Evolutionary conservation across 1,140 invertebrate genomes (phyloP).

Genomic region (Caerostris darwini): DNA sequence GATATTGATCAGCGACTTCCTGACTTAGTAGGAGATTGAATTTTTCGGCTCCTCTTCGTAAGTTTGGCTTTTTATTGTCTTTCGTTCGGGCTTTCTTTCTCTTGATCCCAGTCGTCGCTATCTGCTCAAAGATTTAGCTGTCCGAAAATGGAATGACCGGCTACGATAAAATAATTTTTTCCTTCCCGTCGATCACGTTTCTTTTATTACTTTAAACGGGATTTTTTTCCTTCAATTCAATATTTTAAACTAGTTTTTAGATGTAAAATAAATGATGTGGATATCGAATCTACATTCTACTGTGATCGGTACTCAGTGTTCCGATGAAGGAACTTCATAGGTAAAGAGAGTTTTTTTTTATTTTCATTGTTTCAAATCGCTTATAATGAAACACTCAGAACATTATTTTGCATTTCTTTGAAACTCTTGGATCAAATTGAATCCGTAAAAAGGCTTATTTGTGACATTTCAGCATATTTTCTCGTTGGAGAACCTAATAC

Average conservation of each 20-base stretch:
- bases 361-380: neutral
- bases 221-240: conserved; percentile 50
- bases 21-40: conserved; percentile 77
- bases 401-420: neutral
- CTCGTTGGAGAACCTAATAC: too few species aligned
- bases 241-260: conserved; percentile 65
- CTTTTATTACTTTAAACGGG: conserved; percentile 69
- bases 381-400: neutral
- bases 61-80: conserved; percentile 61
- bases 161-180: conserved; percentile 60
- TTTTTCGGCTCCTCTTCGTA: conserved; percentile 75
- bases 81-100: neutral
- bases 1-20: conserved; percentile 76
- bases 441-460: neutral
- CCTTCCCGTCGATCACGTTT: conserved; percentile 50
- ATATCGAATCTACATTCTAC: conserved; percentile 56
- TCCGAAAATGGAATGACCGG: conserved; percentile 76
- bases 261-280: conserved; percentile 68
- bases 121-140: conserved; percentile 77
- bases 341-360: neutral
- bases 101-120: conserved; percentile 41
- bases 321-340: neutral
- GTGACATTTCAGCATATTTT: neutral
- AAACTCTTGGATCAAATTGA: neutral
- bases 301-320: neutral